phyloP scores from a whole-genome alignment of 2,797 vertebrate genomes.

The Leptodactylus fallax region DNA sequence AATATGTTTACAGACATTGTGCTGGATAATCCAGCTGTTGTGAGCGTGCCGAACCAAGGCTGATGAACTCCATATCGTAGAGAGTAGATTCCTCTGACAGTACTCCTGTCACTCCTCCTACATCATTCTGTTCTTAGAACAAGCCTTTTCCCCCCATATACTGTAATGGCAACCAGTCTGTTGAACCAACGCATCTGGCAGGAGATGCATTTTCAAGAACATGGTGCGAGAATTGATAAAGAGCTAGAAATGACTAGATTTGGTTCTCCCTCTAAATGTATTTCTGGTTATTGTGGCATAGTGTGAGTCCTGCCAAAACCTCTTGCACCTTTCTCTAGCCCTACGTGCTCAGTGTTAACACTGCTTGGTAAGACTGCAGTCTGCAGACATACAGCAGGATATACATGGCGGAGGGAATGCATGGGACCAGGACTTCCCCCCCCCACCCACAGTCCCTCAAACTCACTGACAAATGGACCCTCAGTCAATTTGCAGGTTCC shows the following conservation, averaged over 20 bases:
- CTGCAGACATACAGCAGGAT: too few species aligned
- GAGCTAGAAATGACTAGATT: background rate
- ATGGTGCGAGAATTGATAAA: background rate
- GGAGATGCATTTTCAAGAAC: background rate
- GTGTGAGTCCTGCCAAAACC: background rate
- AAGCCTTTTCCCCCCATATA: background rate
- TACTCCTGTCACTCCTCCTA: background rate
- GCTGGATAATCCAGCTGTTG: slow-evolving; percentile 41
- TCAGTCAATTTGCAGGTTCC: too few species aligned
- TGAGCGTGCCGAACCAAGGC: slow-evolving; percentile 10
- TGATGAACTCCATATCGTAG: background rate
- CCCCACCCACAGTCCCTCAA: too few species aligned
- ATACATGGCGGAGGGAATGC: too few species aligned
- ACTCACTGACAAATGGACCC: too few species aligned
- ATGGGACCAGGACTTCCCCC: too few species aligned
- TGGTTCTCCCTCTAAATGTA: background rate
- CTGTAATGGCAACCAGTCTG: background rate
- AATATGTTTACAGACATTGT: slow-evolving; percentile 32
- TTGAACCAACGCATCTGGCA: background rate
- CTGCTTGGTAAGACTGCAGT: too few species aligned
- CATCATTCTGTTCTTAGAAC: background rate
- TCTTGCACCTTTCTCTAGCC: background rate
- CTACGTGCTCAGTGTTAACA: background rate
- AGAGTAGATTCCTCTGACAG: background rate
- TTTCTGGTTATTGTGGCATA: background rate